Evolutionary conservation across 2,797 vertebrate species (phyloP).

Genomic region (Hyperoplus lanceolatus): DNA sequence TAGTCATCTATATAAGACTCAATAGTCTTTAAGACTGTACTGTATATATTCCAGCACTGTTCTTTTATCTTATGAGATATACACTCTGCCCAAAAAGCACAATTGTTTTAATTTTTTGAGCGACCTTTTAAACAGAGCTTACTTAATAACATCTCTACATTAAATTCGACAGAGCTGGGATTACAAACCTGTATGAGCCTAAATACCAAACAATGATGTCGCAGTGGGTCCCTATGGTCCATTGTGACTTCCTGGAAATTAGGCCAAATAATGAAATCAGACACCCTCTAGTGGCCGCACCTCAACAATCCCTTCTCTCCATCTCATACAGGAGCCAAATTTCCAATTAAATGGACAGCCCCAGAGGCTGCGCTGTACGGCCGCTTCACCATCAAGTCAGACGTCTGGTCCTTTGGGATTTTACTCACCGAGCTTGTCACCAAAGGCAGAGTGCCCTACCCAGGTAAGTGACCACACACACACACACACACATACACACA

Average conservation of each 20-base stretch:
- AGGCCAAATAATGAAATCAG: constrained; percentile 1
- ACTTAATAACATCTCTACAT: background rate
- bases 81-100: background rate
- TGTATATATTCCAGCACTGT: background rate
- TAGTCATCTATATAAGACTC: no score
- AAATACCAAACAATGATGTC: constrained; percentile 11
- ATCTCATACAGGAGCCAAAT: constrained; percentile 91
- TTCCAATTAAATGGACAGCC: constrained; percentile 97
- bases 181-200: background rate
- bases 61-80: background rate
- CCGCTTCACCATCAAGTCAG: constrained; percentile 97
- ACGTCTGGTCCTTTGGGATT: constrained; percentile 98
- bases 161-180: background rate
- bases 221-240: constrained; percentile 10
- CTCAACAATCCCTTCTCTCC: constrained; percentile 8
- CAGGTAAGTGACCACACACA: constrained; percentile 84
- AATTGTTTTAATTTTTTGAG: background rate
- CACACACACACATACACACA: background rate
- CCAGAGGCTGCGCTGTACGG: constrained; percentile 95
- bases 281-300: constrained; percentile 56
- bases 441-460: constrained; percentile 96
- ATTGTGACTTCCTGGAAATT: constrained; percentile 23
- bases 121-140: background rate
- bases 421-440: constrained; percentile 95
- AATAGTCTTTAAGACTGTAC: background rate